Percentiles rank a stretch among this genome's conserved stretches.
These are phyloP conservation scores for Asbolus verrucosus DNA, from an alignment of 1,140 invertebrate species.

Conservation along the genomic window DNA sequence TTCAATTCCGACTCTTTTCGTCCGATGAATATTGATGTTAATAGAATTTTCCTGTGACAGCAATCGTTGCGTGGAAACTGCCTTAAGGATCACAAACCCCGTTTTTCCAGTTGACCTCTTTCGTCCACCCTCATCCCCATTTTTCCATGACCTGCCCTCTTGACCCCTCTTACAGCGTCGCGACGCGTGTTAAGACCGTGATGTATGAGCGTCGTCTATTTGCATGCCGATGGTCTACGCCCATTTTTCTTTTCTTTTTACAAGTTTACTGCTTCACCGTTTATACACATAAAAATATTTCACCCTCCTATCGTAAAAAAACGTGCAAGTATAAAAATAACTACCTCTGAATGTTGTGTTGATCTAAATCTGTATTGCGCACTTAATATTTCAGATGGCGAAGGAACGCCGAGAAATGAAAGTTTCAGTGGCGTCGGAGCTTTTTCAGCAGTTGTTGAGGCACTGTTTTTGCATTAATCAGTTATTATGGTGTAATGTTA, in stretches of 20 bases:
- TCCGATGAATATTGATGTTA: slow-evolving; percentile 36
- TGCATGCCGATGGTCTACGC: slow-evolving; percentile 49
- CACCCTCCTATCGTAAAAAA: slow-evolving; percentile 2
- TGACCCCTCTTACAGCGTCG: slow-evolving; percentile 43
- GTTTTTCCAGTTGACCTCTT: slow-evolving; percentile 45
- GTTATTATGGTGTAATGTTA: too few species aligned
- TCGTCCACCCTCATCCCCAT: slow-evolving; percentile 34
- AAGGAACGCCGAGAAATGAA: not conserved
- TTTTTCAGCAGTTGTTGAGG: too few species aligned
- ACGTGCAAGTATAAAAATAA: slow-evolving; percentile 27
- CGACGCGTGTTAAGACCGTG: slow-evolving; percentile 54
- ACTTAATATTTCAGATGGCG: slow-evolving; percentile 13
- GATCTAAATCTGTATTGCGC: slow-evolving; percentile 29
- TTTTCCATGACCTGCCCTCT: slow-evolving; percentile 46
- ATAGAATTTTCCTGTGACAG: slow-evolving; percentile 20
- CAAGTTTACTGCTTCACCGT: slow-evolving; percentile 35
- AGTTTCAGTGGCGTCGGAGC: not conserved
- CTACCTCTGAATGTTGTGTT: slow-evolving; percentile 18
- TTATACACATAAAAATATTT: slow-evolving; percentile 37
- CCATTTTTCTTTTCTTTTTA: slow-evolving; percentile 44
- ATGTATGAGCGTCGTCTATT: slow-evolving; percentile 51
- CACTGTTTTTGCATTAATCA: too few species aligned
- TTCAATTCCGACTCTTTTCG: slow-evolving; percentile 4
- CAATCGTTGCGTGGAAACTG: slow-evolving; percentile 7
- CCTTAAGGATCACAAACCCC: slow-evolving; percentile 24